Evolutionary conservation across 2,797 vertebrate genomes (phyloP), one percentile per base, ranked within the genome.

Genomic region (Spinibarbus caldwelli): DNA sequence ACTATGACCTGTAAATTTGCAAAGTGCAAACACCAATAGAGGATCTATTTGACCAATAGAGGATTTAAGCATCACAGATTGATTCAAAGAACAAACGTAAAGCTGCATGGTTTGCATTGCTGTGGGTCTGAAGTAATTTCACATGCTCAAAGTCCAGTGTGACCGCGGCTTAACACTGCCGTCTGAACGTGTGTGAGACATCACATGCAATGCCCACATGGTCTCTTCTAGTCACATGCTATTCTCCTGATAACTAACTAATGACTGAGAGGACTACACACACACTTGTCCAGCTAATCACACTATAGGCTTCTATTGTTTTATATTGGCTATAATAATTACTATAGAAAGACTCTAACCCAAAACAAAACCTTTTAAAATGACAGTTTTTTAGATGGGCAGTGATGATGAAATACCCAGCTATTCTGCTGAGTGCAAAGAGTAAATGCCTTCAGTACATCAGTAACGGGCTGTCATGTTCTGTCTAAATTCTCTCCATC

Each of bases 141-240:
- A 36, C 47, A 8, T 0, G 12, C 52, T 57, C 49, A 59, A 59
- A 59, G 21, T 77, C 52, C 34, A 38, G 34, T 6, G 34, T 17
- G 47, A 76, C 9, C 34, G 0, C 17, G 3, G 19, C 31, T 76
- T 80, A 47, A 41, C 79, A 29, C 19, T 11, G 34, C 26, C 31
- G 5, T 19, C 62, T 26, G 43, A 67, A 29, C 12, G 23, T 5
- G n/a, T 17, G 43, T 11, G 66, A 81, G 34, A 21, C 8, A 4
- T 81, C 79, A 81, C 79, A 81, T 67, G 41, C 78, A 85, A 54
- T 23, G 26, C 31, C 26, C 78, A 85, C 84, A 81, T 85, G 75
- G 41, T 83, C 62, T 66, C 70, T 80, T 43, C 41, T 43, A 78
- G 81, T 87, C 89, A 88, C 84, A 87, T 85, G 86, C 79, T 81